phyloP scores from a whole-genome alignment of 2,113 vertebrate genomes.

The Pao palembangensis region DNA sequence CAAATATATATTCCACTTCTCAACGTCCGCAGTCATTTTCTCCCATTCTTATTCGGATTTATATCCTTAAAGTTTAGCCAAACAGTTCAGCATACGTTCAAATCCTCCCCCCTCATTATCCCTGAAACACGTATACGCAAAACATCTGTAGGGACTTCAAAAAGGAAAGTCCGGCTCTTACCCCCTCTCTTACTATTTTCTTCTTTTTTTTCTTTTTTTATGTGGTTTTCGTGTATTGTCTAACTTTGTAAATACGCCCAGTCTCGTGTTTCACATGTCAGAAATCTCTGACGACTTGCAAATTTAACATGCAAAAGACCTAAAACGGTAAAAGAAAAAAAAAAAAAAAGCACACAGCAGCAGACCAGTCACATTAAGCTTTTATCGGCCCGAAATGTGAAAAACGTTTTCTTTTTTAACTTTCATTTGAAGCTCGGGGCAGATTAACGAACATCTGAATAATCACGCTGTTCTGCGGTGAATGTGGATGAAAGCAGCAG shows the following conservation, averaged over 20 bases:
- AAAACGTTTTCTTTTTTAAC: too few relatives aligned
- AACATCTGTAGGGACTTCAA: constrained; percentile 79
- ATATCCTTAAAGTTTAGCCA: not conserved
- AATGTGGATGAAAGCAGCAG: not conserved
- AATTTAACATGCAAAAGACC: constrained; percentile 63
- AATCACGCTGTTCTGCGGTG: not conserved
- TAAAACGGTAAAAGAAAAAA: constrained; percentile 37
- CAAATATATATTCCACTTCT: not conserved
- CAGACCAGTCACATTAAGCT: constrained; percentile 33
- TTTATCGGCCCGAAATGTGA: constrained; percentile 19
- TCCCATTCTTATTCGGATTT: not conserved
- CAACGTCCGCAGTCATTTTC: not conserved
- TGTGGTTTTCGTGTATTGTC: constrained; percentile 79
- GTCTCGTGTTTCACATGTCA: constrained; percentile 70
- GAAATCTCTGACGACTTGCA: constrained; percentile 50
- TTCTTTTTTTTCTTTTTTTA: constrained; percentile 78
- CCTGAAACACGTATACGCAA: constrained; percentile 77
- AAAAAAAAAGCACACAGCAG: not conserved
- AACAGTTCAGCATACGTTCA: constrained; percentile 71
- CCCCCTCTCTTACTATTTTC: constrained; percentile 77
- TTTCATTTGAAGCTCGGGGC: not conserved
- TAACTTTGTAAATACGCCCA: constrained; percentile 69
- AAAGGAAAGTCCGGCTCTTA: constrained; percentile 74
- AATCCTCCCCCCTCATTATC: constrained; percentile 64
- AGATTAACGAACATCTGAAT: not conserved